Conservation (phyloP, 1,140 invertebrate genomes). For the Periplaneta americana region DNA sequence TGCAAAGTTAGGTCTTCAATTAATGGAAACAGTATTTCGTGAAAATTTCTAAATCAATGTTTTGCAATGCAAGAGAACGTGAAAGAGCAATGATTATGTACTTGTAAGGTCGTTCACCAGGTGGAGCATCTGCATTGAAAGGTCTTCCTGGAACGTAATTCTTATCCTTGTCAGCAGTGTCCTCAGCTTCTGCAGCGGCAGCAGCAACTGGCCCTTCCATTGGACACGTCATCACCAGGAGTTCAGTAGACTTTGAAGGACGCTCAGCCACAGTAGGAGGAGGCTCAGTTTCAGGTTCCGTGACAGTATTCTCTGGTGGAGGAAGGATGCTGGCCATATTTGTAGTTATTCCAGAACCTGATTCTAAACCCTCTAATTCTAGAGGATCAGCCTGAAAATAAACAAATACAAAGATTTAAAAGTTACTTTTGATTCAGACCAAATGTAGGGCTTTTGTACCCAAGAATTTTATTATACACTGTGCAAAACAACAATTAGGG, state of each 20-base stretch:
- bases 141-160: neutral
- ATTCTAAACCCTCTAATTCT: constrained; percentile 8
- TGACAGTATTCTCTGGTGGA: constrained; percentile 21
- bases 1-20: too few relatives aligned
- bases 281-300: constrained; percentile 14
- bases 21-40: too few relatives aligned
- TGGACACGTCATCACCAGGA: neutral
- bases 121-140: neutral
- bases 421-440: too few relatives aligned
- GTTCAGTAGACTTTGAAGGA: neutral
- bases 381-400: neutral
- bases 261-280: constrained; percentile 26
- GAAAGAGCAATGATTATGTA: too few relatives aligned
- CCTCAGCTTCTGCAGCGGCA: neutral
- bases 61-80: neutral
- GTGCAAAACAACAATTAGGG: too few relatives aligned
- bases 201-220: neutral
- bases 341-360: constrained; percentile 26
- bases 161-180: neutral
- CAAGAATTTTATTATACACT: too few relatives aligned
- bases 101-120: neutral
- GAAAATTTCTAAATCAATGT: too few relatives aligned
- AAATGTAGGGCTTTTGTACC: too few relatives aligned
- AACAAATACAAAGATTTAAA: neutral
- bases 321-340: constrained; percentile 35